Evolutionary conservation across 2,113 vertebrate genomes (phyloP).

Genomic region (Dryoscopus gambensis): DNA sequence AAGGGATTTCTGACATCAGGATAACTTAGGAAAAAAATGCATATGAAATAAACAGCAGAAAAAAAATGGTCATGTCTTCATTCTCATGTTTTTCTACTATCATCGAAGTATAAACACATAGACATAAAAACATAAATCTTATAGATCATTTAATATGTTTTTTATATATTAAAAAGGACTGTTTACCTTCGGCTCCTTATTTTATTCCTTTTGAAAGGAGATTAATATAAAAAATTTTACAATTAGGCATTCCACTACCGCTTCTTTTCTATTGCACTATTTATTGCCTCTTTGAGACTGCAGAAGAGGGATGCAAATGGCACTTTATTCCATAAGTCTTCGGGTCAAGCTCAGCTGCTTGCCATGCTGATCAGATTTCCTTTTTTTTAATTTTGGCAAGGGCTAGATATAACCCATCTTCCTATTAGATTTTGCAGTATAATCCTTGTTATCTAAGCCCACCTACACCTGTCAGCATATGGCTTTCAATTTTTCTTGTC

Average conservation of each 20-base stretch:
- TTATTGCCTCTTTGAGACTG: not conserved
- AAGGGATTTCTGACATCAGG: not conserved
- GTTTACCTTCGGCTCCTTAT: not conserved
- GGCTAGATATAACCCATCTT: not conserved
- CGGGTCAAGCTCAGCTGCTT: not conserved
- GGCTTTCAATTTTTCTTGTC: constrained; percentile 5
- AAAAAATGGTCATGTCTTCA: not conserved
- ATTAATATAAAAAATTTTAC: not conserved
- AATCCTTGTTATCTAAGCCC: constrained; percentile 41
- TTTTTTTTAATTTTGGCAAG: constrained; percentile 14
- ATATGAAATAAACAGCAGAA: not conserved
- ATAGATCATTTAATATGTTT: not conserved
- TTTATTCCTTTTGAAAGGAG: constrained; percentile 23
- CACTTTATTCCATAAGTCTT: not conserved
- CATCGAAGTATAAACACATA: not conserved
- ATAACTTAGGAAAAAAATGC: not conserved
- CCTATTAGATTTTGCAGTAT: constrained; percentile 38
- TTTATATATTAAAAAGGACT: constrained; percentile 11
- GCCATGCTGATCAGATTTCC: not conserved
- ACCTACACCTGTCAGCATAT: constrained; percentile 9
- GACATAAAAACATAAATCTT: not conserved
- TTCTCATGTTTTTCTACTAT: not conserved
- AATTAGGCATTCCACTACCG: not conserved
- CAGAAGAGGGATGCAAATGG: constrained; percentile 14
- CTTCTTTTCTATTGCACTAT: not conserved